Conservation (phyloP, 2,797 vertebrate species). For the Acipenser oxyrinchus region DNA sequence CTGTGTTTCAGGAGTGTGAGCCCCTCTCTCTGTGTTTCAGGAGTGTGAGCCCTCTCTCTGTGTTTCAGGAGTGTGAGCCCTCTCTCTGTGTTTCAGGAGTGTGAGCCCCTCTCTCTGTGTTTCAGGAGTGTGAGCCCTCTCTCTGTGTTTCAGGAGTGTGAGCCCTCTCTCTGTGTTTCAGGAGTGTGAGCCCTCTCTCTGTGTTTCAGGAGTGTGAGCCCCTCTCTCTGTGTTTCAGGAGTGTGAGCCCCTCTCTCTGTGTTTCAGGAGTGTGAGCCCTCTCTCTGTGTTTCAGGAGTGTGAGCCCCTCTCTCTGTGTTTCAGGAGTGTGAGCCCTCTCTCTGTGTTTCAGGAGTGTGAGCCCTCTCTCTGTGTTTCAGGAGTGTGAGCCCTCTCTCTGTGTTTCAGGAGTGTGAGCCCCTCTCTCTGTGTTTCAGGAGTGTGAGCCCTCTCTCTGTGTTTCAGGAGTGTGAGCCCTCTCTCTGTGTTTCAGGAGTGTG, state of each 20-base stretch:
- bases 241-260: background rate
- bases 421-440: background rate
- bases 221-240: background rate
- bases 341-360: background rate
- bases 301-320: background rate
- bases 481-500: background rate
- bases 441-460: background rate
- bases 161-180: background rate
- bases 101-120: background rate
- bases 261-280: background rate
- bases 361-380: background rate
- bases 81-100: background rate
- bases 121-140: background rate
- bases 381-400: background rate
- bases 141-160: background rate
- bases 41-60: no score
- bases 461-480: no score
- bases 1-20: background rate
- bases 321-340: conserved; percentile 79
- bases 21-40: no score
- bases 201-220: background rate
- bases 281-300: no score
- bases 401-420: background rate
- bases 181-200: background rate
- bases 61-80: background rate